Conservation (phyloP, 2,113 vertebrate species). For the Triplophysa siluroides region DNA sequence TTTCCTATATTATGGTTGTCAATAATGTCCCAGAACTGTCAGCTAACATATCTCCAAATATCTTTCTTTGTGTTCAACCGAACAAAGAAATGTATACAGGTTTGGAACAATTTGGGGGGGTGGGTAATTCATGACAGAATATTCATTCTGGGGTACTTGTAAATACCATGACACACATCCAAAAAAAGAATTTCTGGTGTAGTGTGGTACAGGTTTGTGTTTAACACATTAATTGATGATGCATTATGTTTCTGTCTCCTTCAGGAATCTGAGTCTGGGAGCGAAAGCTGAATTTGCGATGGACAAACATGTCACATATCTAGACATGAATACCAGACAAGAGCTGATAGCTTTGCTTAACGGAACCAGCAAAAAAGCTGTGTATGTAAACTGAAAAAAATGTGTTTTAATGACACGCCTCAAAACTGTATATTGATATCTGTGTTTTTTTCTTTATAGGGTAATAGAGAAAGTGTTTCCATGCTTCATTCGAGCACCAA, state of each 20-base stretch:
- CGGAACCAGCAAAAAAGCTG: conserved; percentile 61
- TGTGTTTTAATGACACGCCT: neutral
- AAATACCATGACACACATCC: neutral
- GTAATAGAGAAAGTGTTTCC: conserved; percentile 83
- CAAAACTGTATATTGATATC: neutral
- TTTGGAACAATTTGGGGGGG: no score
- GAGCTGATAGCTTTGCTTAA: conserved; percentile 66
- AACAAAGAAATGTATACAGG: no score
- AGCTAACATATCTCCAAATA: no score
- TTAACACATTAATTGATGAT: neutral
- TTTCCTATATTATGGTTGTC: no score
- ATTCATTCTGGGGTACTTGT: no score
- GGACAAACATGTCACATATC: conserved; percentile 78
- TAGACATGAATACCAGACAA: conserved; percentile 63
- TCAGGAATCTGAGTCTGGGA: conserved; percentile 83
- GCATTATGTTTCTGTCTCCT: neutral
- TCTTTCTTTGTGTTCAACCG: no score
- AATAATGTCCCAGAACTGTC: no score
- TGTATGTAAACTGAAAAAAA: conserved; percentile 55
- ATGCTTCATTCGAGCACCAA: conserved; percentile 87
- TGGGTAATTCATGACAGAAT: no score
- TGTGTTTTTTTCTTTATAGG: conserved; percentile 65
- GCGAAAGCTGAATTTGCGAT: conserved; percentile 85
- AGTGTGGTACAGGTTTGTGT: no score
- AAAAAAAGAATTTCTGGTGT: neutral